phyloP scores from a whole-genome alignment of 2,113 vertebrate species.

The Prolemur simus region DNA sequence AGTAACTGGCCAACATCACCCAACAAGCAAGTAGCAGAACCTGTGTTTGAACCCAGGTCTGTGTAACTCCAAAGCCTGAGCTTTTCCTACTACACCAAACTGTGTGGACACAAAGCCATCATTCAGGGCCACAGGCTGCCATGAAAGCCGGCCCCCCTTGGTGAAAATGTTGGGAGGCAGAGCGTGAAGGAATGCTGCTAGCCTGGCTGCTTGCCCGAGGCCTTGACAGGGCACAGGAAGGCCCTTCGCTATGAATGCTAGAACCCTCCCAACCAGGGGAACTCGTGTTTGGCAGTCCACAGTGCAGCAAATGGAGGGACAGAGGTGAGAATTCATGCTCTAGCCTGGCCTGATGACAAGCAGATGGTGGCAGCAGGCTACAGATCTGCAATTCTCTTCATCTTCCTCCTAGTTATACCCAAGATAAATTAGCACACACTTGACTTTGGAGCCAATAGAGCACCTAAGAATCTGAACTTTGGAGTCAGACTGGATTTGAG shows the following conservation, averaged over 20 bases:
- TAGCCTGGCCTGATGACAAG: neutral
- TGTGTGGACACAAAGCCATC: neutral
- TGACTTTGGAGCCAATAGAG: neutral
- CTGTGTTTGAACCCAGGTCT: neutral
- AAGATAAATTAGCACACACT: neutral
- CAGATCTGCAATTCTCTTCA: neutral
- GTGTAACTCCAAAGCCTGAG: neutral
- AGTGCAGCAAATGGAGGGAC: neutral
- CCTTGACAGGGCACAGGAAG: neutral
- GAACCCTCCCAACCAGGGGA: neutral
- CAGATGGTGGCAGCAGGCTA: neutral
- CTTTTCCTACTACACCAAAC: neutral
- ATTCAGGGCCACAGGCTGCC: neutral
- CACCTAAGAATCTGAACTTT: neutral
- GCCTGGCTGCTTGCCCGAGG: neutral
- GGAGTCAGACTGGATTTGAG: neutral
- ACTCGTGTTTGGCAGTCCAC: neutral
- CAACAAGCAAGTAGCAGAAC: neutral
- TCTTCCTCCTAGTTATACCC: neutral
- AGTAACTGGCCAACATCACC: neutral
- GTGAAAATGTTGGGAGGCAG: neutral
- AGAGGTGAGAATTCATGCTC: neutral
- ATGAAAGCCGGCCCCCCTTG: neutral
- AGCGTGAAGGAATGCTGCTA: neutral
- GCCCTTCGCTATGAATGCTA: neutral